A percentile compares a stretch with the other conserved stretches of the same genome.
phyloP scores from a whole-genome alignment of 2,113 vertebrate species.

The Odocoileus hemionus region DNA sequence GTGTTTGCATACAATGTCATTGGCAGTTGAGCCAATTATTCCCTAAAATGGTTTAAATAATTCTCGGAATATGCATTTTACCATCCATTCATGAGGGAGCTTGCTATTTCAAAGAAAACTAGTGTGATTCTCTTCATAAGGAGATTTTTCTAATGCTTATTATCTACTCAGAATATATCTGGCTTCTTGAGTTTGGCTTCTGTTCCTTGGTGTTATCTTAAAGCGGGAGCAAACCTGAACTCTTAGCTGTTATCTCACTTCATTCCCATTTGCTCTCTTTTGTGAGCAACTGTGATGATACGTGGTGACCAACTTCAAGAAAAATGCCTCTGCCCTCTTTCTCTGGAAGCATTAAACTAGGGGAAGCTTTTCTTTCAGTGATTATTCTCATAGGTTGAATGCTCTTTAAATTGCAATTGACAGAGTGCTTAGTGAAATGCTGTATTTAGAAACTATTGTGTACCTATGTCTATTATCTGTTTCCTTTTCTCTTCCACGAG shows the following conservation, averaged over 20 bases:
- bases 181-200: slow-evolving; percentile 20
- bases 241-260: background rate
- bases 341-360: slow-evolving; percentile 1
- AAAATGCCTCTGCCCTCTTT: background rate
- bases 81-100: background rate
- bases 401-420: slow-evolving; percentile 64
- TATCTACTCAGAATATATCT: background rate
- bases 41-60: background rate
- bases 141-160: slow-evolving; percentile 1
- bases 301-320: background rate
- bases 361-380: slow-evolving; percentile 25
- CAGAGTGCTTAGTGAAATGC: slow-evolving; percentile 53
- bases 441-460: slow-evolving; percentile 66
- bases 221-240: background rate
- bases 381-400: slow-evolving; percentile 54
- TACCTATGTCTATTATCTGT: slow-evolving; percentile 63
- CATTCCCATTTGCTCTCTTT: background rate
- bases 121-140: background rate
- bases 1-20: background rate
- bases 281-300: slow-evolving; percentile 33
- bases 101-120: background rate
- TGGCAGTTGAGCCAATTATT: background rate
- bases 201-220: background rate
- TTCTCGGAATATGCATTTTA: background rate
- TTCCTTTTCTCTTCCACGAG: slow-evolving; percentile 55